Conservation (phyloP, 2,797 vertebrate genomes). For the Netta rufina region DNA sequence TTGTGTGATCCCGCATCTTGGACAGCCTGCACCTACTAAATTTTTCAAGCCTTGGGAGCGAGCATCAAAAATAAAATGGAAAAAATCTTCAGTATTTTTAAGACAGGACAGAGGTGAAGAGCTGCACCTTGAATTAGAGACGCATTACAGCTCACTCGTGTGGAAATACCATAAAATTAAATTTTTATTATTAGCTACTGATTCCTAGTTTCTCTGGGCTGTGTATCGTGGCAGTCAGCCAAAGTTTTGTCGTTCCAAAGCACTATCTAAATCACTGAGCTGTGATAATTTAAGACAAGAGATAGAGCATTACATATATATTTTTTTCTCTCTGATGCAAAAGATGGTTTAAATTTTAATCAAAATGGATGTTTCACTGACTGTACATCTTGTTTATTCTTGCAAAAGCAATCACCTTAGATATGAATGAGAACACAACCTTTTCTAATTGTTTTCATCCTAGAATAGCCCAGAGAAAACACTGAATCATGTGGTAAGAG, state of each 20-base stretch:
- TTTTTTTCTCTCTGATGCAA: conserved; percentile 10
- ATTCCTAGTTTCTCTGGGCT: conserved; percentile 3
- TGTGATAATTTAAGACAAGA: conserved; percentile 58
- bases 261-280: conserved; percentile 40
- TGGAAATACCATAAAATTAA: conserved; percentile 2
- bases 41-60: neutral
- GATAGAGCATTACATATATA: neutral
- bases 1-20: neutral
- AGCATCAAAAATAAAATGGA: neutral
- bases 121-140: neutral
- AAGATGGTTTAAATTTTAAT: neutral
- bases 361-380: conserved; percentile 15
- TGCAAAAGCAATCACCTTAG: neutral
- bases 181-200: conserved; percentile 37
- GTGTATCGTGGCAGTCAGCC: conserved; percentile 13
- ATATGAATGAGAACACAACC: conserved; percentile 17
- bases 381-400: neutral
- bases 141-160: neutral
- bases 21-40: neutral
- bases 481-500: neutral
- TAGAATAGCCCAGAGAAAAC: conserved; percentile 34
- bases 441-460: conserved; percentile 22
- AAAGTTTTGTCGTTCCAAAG: conserved; percentile 42
- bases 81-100: neutral
- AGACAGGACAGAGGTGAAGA: neutral